Conservation (phyloP, 2,797 vertebrate species). For the Trematomus bernacchii region DNA sequence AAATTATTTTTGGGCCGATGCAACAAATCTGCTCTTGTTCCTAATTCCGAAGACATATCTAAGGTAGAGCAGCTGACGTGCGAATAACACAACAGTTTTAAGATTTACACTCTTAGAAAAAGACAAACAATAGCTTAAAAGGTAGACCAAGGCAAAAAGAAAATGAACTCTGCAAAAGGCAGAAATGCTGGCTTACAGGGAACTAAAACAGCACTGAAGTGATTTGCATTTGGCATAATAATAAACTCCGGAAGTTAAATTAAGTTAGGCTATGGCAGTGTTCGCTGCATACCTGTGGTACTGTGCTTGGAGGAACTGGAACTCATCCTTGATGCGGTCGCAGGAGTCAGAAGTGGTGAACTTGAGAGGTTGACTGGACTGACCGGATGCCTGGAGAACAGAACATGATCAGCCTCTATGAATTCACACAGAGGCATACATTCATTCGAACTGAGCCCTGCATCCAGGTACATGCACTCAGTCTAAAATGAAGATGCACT, state of each 20-base stretch:
- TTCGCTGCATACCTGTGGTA: slow-evolving; percentile 91
- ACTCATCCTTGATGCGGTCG: slow-evolving; percentile 98
- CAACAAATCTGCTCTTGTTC: neutral
- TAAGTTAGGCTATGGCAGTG: neutral
- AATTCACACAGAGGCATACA: neutral
- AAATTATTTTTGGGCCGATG: neutral
- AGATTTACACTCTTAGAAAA: neutral
- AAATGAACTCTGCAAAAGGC: neutral
- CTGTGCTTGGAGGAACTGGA: slow-evolving; percentile 98
- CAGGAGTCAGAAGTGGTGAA: slow-evolving; percentile 99
- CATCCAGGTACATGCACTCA: neutral
- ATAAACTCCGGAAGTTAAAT: neutral
- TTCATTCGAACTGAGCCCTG: neutral
- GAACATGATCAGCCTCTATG: neutral
- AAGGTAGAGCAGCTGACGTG: no score
- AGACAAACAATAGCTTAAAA: neutral
- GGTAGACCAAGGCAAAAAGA: neutral
- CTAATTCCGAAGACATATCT: neutral
- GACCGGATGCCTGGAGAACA: slow-evolving; percentile 90
- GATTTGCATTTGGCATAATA: neutral
- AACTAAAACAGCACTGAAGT: neutral
- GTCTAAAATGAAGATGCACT: no score
- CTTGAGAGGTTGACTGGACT: slow-evolving; percentile 95
- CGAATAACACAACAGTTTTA: neutral
- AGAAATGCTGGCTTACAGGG: no score